Percentiles rank a stretch among this genome's conserved stretches.
Conservation (phyloP, 2,113 vertebrate species). For the Spilogale gracilis region DNA sequence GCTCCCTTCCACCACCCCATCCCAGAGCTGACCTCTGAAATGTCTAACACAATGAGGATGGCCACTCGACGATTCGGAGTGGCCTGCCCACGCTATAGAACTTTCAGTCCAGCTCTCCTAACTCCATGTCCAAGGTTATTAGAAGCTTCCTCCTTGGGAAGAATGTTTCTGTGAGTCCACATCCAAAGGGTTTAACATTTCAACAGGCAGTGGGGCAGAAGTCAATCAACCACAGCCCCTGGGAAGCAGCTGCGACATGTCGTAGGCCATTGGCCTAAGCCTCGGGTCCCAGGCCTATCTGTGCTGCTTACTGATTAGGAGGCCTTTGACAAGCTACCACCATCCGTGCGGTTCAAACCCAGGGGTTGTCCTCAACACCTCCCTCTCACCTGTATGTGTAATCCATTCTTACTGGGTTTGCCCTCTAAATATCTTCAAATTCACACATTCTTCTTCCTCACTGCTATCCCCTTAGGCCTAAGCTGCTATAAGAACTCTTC, state of each 20-base stretch:
- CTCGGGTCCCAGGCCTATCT: not conserved
- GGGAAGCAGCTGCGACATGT: not conserved
- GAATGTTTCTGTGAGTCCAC: not conserved
- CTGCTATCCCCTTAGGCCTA: not conserved
- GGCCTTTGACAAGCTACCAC: not conserved
- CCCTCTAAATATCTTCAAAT: not conserved
- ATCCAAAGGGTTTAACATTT: not conserved
- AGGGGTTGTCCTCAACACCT: not conserved
- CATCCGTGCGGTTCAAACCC: not conserved
- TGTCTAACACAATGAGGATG: not conserved
- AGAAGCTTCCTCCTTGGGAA: conserved; percentile 16
- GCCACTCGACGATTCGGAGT: not conserved
- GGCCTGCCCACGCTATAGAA: not conserved
- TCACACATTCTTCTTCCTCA: not conserved
- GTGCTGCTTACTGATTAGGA: not conserved
- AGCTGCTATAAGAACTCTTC: not conserved
- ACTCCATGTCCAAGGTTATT: not conserved
- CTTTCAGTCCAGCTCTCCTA: not conserved
- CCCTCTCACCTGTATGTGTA: not conserved
- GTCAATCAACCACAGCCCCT: too few species aligned
- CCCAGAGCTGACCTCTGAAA: not conserved
- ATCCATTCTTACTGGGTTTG: not conserved
- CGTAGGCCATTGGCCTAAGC: not conserved
- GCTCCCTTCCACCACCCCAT: too few species aligned
- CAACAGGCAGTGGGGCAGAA: not conserved